These are phyloP conservation scores for Platycheirus albimanus DNA, from an alignment of 2,888 invertebrate genomes.

Conservation along the genomic window DNA sequence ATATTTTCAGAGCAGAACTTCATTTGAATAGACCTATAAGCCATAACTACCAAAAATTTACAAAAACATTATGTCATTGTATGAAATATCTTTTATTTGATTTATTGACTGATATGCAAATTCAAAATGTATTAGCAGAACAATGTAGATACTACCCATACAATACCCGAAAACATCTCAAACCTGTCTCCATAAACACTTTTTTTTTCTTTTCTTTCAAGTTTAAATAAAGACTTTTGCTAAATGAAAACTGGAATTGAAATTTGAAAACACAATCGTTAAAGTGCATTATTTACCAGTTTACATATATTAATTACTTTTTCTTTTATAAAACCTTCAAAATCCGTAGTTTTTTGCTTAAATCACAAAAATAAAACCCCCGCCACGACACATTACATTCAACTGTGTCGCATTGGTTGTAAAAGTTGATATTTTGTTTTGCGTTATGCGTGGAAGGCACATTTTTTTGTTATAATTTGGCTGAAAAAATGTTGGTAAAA, in stretches of 20 bases:
- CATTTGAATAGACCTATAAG: too few species aligned
- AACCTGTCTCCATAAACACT: constrained; percentile 41
- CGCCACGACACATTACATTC: neutral
- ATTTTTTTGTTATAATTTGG: constrained; percentile 7
- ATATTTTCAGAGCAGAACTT: too few species aligned
- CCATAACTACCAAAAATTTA: too few species aligned
- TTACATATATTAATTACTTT: constrained; percentile 9
- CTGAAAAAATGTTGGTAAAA: neutral
- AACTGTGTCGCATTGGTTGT: too few species aligned
- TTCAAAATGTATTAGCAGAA: neutral
- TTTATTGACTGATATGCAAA: too few species aligned
- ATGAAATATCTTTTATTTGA: too few species aligned
- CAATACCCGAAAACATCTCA: constrained; percentile 23
- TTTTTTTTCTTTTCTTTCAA: constrained; percentile 43
- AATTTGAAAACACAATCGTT: neutral
- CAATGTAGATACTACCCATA: too few species aligned
- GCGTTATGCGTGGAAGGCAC: neutral
- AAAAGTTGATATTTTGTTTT: neutral
- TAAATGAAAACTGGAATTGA: constrained; percentile 42
- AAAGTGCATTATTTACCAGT: constrained; percentile 2
- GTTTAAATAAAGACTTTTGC: constrained; percentile 11
- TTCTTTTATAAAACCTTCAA: constrained; percentile 35
- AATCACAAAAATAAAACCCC: neutral
- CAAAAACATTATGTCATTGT: too few species aligned
- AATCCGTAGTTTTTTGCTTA: constrained; percentile 16